Base-by-base conservation (phyloP, 64 coral and sea anemone species). In the Trachythela sp. region DNA sequence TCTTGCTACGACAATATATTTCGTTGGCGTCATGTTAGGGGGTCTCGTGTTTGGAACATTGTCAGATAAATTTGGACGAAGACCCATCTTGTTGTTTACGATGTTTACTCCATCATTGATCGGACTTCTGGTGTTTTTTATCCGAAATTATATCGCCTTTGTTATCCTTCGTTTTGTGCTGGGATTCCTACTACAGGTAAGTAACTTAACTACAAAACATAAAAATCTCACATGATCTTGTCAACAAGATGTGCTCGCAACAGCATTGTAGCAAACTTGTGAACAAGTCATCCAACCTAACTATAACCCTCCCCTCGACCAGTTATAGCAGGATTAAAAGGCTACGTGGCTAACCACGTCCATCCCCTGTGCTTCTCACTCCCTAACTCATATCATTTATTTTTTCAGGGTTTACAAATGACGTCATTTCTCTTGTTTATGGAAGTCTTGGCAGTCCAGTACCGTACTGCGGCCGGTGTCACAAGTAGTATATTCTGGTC, bases 1-100 rank as follows among this genome's bases (percentile, higher is more conserved):
- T 80, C 75, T 80, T 35, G 32, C 75, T 6, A 80, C 75, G 13
- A 80, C 75, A 36, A 39, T 80, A 30, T 80, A 80, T 39, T 80
- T 80, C 33, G 15, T 35, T 36, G 75, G 75, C 8, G 75, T 80
- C 31, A 39, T 39, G 33, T 80, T 80, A 18, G 38, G 75, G 4
- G 17, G 75, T 35, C 37, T 80, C 0, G 75, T 80, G 34, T 80
- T 80, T 80, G 75, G 75, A 39, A 80, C 75, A 15, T 80, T 80
- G 31, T 80, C 75, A 15, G 75, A 80, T 80, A 80, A 37, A 80
- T 80, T 80, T 80, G 75, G 75, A 37, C 8, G 75, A 80, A 80
- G 75, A 37, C 75, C 75, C 1, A 18, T 80, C 37, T 38, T 80
- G 31, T 30, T 80, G 75, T 80, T 80, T 29, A 80, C 75, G 14